A percentile compares a stretch with the other conserved stretches of the same genome.
Evolutionary conservation across 2,888 invertebrate species (phyloP).

Genomic region (Seladonia tumulorum): DNA sequence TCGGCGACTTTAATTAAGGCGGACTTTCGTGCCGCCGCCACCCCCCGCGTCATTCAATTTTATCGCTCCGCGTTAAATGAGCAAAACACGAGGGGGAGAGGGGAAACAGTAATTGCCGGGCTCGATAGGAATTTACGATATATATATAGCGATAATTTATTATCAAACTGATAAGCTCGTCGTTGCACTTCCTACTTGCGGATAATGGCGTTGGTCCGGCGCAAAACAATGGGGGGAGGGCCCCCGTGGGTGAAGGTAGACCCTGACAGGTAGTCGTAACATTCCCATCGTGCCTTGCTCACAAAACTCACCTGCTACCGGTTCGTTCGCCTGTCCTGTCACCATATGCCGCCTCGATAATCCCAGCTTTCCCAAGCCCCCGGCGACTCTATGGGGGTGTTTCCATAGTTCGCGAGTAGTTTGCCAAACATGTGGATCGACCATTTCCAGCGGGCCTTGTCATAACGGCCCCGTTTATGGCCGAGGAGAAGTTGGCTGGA

Average conservation of each 20-base stretch:
- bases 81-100: slow-evolving; percentile 32
- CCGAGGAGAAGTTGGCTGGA: slow-evolving; percentile 1
- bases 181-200: slow-evolving; percentile 59
- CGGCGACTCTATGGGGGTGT: slow-evolving; percentile 19
- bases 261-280: slow-evolving; percentile 73
- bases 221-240: slow-evolving; percentile 52
- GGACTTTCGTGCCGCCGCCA: neutral
- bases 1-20: slow-evolving; percentile 4
- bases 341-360: slow-evolving; percentile 72
- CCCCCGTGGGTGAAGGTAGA: slow-evolving; percentile 57
- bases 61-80: slow-evolving; percentile 1
- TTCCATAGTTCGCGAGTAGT: slow-evolving; percentile 36
- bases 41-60: neutral
- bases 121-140: slow-evolving; percentile 58
- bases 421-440: slow-evolving; percentile 57
- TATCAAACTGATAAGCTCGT: slow-evolving; percentile 54
- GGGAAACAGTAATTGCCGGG: slow-evolving; percentile 42
- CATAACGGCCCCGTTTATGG: slow-evolving; percentile 39
- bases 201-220: slow-evolving; percentile 55
- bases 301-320: slow-evolving; percentile 81
- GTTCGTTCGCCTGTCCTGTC: slow-evolving; percentile 70
- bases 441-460: slow-evolving; percentile 38
- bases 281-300: slow-evolving; percentile 77
- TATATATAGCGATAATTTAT: slow-evolving; percentile 55
- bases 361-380: slow-evolving; percentile 68